These are phyloP conservation scores for Cyaniris semiargus DNA, from an alignment of 2,888 invertebrate genomes.

Conservation along the genomic window DNA sequence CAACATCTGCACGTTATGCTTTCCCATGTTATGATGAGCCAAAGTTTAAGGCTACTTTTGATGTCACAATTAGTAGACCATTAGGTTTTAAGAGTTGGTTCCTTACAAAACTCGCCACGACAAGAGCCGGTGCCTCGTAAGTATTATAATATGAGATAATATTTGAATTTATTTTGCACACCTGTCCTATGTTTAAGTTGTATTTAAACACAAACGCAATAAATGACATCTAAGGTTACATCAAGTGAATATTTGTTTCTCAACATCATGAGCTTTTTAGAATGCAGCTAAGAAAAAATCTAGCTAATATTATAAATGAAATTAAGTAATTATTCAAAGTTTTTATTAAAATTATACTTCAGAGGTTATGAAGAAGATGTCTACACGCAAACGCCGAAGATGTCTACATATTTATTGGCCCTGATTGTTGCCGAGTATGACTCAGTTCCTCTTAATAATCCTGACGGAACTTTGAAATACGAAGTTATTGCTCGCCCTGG, in stretches of 20 bases:
- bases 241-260: no score
- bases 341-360: background rate
- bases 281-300: no score
- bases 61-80: slow-evolving; percentile 83
- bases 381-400: slow-evolving; percentile 62
- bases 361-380: slow-evolving; percentile 51
- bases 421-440: slow-evolving; percentile 30
- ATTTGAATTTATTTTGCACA: no score
- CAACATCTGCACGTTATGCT: slow-evolving; percentile 87
- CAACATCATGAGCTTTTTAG: no score
- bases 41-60: slow-evolving; percentile 88
- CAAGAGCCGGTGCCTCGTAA: slow-evolving; percentile 16
- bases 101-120: slow-evolving; percentile 13
- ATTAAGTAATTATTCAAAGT: background rate
- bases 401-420: slow-evolving; percentile 81
- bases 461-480: slow-evolving; percentile 23
- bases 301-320: no score
- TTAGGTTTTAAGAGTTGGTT: slow-evolving; percentile 57
- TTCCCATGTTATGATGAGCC: slow-evolving; percentile 96
- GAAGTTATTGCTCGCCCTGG: slow-evolving; percentile 32
- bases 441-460: background rate
- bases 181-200: background rate
- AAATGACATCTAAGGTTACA: no score
- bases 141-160: background rate
- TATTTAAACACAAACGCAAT: background rate